These are phyloP conservation scores for Abscondita cerata DNA, from an alignment of 2,888 invertebrate genomes.

Conservation along the genomic window DNA sequence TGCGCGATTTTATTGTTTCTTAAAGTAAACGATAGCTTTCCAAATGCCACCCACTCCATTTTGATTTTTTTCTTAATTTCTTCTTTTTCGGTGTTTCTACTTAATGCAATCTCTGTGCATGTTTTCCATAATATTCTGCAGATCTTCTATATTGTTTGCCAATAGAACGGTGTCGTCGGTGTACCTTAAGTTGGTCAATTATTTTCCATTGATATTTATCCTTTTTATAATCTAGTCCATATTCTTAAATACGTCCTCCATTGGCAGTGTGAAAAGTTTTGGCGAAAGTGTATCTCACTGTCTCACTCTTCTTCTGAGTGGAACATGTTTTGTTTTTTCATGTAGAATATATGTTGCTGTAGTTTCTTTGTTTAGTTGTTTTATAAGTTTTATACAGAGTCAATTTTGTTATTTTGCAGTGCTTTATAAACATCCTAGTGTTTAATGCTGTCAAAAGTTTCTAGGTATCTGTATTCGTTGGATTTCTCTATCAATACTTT, in stretches of 20 bases:
- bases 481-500: neutral
- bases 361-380: no score
- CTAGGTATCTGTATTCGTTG: neutral
- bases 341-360: neutral
- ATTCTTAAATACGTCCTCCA: neutral
- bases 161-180: neutral
- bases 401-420: no score
- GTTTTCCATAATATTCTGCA: neutral
- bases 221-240: neutral
- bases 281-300: no score
- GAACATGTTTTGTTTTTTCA: neutral
- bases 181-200: neutral
- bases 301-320: neutral
- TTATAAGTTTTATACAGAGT: no score
- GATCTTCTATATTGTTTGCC: neutral
- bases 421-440: no score
- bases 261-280: neutral
- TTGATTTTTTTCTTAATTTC: no score
- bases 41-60: no score
- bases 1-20: no score
- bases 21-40: no score
- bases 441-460: no score
- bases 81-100: no score
- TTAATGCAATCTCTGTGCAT: neutral
- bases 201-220: neutral